Conservation (phyloP, 2,888 invertebrate species). For the Acronicta aceris region DNA sequence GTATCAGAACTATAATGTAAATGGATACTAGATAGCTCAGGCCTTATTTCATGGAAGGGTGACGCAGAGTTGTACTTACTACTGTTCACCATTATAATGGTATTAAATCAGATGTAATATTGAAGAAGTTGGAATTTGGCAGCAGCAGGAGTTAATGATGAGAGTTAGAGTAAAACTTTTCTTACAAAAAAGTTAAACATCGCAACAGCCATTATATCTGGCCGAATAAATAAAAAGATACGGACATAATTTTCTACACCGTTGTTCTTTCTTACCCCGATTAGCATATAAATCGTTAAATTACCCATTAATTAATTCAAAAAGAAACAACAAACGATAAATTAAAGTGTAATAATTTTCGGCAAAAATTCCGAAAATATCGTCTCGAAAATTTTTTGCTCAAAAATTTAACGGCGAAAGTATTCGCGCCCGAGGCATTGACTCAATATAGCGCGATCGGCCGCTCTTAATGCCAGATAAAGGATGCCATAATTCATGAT, state of each 20-base stretch:
- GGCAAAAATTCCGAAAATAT: not conserved
- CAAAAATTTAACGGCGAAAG: slow-evolving; percentile 2
- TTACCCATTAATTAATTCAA: slow-evolving; percentile 2
- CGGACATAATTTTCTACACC: slow-evolving; percentile 10
- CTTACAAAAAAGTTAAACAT: slow-evolving; percentile 1
- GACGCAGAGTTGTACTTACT: too few species aligned
- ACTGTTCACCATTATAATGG: too few species aligned
- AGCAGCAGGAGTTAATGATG: slow-evolving; percentile 20
- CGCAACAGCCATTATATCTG: slow-evolving; percentile 13
- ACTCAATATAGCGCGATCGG: slow-evolving; percentile 20
- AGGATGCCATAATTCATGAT: slow-evolving; percentile 43
- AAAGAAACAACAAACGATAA: slow-evolving; percentile 6
- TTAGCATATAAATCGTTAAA: slow-evolving; percentile 18
- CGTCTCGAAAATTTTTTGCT: slow-evolving; percentile 6
- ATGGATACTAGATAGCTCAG: too few species aligned
- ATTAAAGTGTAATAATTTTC: slow-evolving; percentile 7
- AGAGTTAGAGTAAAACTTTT: slow-evolving; percentile 10
- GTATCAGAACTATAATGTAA: too few species aligned
- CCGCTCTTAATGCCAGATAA: slow-evolving; percentile 32
- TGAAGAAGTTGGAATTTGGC: slow-evolving; percentile 16
- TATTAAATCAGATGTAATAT: not conserved
- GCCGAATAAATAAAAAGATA: slow-evolving; percentile 9
- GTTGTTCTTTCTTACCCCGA: slow-evolving; percentile 10
- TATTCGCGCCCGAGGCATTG: slow-evolving; percentile 11
- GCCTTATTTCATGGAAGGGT: too few species aligned